Percentiles rank a stretch among this genome's conserved stretches.
Conservation (phyloP, 2,797 vertebrate species). For the Manis pentadactyla region DNA sequence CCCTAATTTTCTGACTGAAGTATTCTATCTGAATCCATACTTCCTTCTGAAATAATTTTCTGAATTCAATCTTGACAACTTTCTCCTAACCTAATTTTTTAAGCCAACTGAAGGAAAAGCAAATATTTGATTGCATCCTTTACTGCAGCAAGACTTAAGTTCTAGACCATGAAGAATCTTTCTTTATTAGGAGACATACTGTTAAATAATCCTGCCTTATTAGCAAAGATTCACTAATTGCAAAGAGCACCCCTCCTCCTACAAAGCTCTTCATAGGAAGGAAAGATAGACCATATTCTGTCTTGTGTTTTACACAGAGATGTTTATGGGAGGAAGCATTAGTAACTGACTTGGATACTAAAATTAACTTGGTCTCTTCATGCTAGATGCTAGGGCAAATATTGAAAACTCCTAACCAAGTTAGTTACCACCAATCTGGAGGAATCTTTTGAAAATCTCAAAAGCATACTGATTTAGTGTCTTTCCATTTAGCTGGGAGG, state of each 20-base stretch:
- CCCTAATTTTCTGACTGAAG: background rate
- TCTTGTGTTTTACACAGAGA: background rate
- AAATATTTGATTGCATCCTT: background rate
- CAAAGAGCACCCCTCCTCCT: background rate
- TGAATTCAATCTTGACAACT: slow-evolving; percentile 5
- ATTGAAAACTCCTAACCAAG: background rate
- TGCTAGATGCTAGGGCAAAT: background rate
- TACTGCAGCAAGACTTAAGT: background rate
- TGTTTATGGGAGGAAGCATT: background rate
- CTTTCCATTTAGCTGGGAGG: background rate
- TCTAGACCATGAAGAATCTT: background rate
- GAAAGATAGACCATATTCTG: background rate
- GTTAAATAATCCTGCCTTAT: background rate
- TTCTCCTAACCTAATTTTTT: background rate
- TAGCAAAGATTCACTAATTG: background rate
- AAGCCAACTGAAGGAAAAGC: background rate
- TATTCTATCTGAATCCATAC: background rate
- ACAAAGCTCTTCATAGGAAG: background rate
- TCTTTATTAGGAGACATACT: background rate
- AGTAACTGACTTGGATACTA: background rate
- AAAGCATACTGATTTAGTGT: background rate
- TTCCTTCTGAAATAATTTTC: background rate
- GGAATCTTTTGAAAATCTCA: background rate
- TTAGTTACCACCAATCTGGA: background rate
- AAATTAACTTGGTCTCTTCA: background rate